A percentile compares a stretch with the other conserved stretches of the same genome.
Evolutionary conservation across 1,140 invertebrate species (phyloP).

Genomic region (Lepidurus couesii): DNA sequence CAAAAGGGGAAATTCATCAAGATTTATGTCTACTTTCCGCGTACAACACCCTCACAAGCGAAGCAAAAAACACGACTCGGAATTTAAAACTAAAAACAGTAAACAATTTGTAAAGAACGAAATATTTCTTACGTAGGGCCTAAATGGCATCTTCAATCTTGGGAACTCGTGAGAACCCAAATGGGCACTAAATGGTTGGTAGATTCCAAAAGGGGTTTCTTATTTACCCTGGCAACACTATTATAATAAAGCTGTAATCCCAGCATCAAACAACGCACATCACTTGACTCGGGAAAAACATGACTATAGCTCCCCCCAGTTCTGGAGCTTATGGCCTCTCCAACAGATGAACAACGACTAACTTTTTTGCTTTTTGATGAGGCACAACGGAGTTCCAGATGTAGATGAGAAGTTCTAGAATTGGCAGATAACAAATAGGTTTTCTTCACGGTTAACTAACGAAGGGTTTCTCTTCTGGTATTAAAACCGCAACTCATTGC

Average conservation of each 20-base stretch:
- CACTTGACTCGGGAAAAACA: too few species aligned
- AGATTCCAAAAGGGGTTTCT: too few species aligned
- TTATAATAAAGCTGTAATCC: neutral
- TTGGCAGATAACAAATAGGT: constrained; percentile 2
- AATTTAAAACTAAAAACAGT: neutral
- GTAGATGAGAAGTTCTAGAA: neutral
- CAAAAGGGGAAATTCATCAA: neutral
- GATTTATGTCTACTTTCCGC: neutral
- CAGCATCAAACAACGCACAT: neutral
- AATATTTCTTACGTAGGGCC: neutral
- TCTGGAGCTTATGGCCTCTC: neutral
- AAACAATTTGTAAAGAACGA: too few species aligned
- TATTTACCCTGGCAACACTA: too few species aligned
- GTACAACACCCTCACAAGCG: neutral
- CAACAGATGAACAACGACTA: neutral
- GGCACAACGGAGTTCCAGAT: neutral
- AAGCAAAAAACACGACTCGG: neutral
- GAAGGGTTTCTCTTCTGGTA: constrained; percentile 18
- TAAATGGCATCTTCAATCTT: neutral
- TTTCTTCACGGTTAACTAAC: constrained; percentile 8
- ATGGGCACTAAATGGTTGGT: neutral
- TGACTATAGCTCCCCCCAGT: neutral
- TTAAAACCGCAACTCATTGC: neutral
- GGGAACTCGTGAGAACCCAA: neutral
- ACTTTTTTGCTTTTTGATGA: neutral